Percentiles rank a stretch among this genome's conserved stretches.
Conservation (phyloP, 2,888 invertebrate species). For the Drosophila borealis region DNA sequence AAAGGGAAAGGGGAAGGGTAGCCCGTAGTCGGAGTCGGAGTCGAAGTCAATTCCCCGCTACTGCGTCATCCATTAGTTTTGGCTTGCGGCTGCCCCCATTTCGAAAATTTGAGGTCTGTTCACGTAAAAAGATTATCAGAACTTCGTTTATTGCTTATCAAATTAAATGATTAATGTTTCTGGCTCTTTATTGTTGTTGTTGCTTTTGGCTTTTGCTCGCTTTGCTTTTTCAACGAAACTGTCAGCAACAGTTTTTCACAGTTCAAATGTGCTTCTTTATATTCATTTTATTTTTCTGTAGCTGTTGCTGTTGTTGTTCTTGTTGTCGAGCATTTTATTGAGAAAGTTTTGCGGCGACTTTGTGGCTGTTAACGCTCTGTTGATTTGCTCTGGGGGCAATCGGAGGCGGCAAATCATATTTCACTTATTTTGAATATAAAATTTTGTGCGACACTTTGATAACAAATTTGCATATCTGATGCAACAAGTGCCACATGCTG, state of each 20-base stretch:
- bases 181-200: slow-evolving; percentile 7
- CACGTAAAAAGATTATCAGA: slow-evolving; percentile 70
- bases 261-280: slow-evolving; percentile 49
- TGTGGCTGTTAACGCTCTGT: slow-evolving; percentile 62
- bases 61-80: slow-evolving; percentile 29
- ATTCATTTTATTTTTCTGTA: slow-evolving; percentile 26
- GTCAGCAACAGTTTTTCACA: slow-evolving; percentile 72
- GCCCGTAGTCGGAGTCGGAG: slow-evolving; percentile 14
- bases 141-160: slow-evolving; percentile 77
- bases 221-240: slow-evolving; percentile 46
- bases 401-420: slow-evolving; percentile 43
- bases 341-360: slow-evolving; percentile 63
- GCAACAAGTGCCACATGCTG: slow-evolving; percentile 43
- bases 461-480: slow-evolving; percentile 13
- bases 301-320: slow-evolving; percentile 27
- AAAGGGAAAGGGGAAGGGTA: not conserved
- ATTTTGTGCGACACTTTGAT: slow-evolving; percentile 20
- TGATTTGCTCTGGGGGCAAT: slow-evolving; percentile 35
- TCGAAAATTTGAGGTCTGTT: slow-evolving; percentile 26
- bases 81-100: slow-evolving; percentile 41
- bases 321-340: slow-evolving; percentile 69
- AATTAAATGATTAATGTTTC: slow-evolving; percentile 78
- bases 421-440: slow-evolving; percentile 42
- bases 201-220: slow-evolving; percentile 6
- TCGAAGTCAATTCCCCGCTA: slow-evolving; percentile 14